Evolutionary conservation across 2,113 vertebrate genomes (phyloP).

Genomic region (Aegotheles bennettii): DNA sequence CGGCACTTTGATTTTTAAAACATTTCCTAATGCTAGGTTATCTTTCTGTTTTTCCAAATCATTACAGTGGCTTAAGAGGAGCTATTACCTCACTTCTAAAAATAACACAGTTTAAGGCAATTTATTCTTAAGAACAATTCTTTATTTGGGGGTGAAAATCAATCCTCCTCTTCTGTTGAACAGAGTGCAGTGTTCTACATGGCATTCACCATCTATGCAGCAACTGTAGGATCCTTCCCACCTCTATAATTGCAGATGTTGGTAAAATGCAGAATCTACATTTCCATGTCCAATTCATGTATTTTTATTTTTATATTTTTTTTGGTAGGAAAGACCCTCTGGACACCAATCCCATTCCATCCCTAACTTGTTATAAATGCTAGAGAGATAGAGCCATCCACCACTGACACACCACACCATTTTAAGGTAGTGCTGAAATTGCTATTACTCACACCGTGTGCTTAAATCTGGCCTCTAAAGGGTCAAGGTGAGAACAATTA

Average conservation of each 20-base stretch:
- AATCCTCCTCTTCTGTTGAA: not conserved
- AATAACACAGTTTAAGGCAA: not conserved
- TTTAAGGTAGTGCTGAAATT: not conserved
- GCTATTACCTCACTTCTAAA: not conserved
- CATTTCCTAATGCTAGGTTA: not conserved
- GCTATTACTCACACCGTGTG: not conserved
- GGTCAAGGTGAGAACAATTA: not conserved
- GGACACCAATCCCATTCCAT: not conserved
- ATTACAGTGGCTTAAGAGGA: not conserved
- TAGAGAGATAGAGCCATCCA: not conserved
- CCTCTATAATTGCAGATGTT: not conserved
- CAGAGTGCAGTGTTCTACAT: not conserved
- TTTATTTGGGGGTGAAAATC: not conserved
- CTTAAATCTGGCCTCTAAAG: not conserved
- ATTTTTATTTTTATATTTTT: no score
- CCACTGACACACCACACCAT: no score
- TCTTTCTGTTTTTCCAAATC: not conserved
- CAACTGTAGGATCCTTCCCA: not conserved
- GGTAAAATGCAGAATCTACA: not conserved
- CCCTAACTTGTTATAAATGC: not conserved
- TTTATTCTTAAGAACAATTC: not conserved
- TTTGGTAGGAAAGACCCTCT: not conserved
- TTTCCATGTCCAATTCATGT: not conserved
- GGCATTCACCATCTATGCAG: not conserved
- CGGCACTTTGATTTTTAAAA: not conserved